Conservation (phyloP, 2,888 invertebrate genomes). For the Patella depressa region DNA sequence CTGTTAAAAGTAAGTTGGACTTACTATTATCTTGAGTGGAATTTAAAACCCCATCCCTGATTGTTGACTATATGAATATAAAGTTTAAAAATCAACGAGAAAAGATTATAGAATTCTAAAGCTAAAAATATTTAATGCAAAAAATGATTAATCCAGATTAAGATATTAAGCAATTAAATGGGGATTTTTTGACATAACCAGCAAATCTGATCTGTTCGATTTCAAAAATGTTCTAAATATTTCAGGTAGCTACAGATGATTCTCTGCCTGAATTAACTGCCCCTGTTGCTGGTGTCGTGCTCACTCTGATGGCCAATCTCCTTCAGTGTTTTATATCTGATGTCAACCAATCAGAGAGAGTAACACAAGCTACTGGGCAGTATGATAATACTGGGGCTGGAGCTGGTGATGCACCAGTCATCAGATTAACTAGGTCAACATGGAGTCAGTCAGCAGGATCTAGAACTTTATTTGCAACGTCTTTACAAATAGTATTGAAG, state of each 20-base stretch:
- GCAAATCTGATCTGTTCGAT: no score
- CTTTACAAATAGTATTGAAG: slow-evolving; percentile 72
- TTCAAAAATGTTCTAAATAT: no score
- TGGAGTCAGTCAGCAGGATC: slow-evolving; percentile 49
- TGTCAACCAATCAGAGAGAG: slow-evolving; percentile 24
- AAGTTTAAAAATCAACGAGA: no score
- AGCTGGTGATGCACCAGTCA: background rate
- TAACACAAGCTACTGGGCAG: slow-evolving; percentile 24
- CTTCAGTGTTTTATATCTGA: slow-evolving; percentile 72
- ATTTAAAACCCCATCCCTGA: no score
- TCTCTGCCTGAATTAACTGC: slow-evolving; percentile 84
- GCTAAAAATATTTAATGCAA: no score
- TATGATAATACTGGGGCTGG: no score
- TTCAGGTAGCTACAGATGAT: slow-evolving; percentile 73
- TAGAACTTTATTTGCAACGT: slow-evolving; percentile 65
- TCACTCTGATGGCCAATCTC: slow-evolving; percentile 84
- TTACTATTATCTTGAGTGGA: background rate
- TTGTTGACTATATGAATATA: no score
- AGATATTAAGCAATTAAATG: no score
- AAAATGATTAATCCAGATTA: no score
- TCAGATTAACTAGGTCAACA: slow-evolving; percentile 12
- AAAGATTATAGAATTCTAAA: no score
- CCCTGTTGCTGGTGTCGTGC: slow-evolving; percentile 83
- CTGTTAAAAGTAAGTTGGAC: slow-evolving; percentile 78
- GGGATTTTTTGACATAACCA: no score